Percentiles rank a stretch among this genome's conserved stretches.
Evolutionary conservation across 2,113 vertebrate genomes (phyloP).

Genomic region (Triplophysa tibetana): DNA sequence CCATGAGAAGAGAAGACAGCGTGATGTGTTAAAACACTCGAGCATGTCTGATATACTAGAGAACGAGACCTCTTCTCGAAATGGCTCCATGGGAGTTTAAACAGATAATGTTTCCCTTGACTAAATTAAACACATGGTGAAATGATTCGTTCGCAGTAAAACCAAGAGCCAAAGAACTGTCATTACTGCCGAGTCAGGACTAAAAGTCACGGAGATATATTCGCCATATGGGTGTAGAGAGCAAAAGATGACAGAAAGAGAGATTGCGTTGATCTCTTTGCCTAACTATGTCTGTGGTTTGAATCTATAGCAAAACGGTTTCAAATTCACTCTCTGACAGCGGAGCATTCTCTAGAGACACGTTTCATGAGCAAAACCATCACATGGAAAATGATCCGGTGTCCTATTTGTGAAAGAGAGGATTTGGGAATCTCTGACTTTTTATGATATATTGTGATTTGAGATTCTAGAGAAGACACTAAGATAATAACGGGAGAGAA

Average conservation of each 20-base stretch:
- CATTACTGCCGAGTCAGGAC: slow-evolving; percentile 15
- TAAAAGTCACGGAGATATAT: background rate
- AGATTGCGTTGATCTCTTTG: background rate
- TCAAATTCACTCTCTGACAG: slow-evolving; percentile 4
- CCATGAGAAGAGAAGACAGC: no score
- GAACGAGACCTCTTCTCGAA: slow-evolving; percentile 3
- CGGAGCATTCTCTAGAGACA: background rate
- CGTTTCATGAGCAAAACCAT: slow-evolving; percentile 3
- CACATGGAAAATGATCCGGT: background rate
- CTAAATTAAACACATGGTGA: slow-evolving; percentile 9
- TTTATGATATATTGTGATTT: no score
- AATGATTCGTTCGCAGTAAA: background rate
- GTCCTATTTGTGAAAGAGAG: no score
- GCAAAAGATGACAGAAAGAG: background rate
- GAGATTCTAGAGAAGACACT: no score
- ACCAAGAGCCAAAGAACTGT: slow-evolving; percentile 4
- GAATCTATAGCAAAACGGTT: background rate
- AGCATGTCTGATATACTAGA: background rate
- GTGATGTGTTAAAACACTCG: background rate
- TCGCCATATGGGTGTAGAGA: slow-evolving; percentile 3
- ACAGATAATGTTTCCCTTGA: slow-evolving; percentile 9
- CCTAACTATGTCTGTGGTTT: background rate
- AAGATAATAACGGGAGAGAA: no score
- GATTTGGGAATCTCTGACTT: no score
- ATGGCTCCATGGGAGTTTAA: slow-evolving; percentile 3